These are phyloP conservation scores for Barbus barbus DNA, from an alignment of 2,113 vertebrate species.

Conservation along the genomic window DNA sequence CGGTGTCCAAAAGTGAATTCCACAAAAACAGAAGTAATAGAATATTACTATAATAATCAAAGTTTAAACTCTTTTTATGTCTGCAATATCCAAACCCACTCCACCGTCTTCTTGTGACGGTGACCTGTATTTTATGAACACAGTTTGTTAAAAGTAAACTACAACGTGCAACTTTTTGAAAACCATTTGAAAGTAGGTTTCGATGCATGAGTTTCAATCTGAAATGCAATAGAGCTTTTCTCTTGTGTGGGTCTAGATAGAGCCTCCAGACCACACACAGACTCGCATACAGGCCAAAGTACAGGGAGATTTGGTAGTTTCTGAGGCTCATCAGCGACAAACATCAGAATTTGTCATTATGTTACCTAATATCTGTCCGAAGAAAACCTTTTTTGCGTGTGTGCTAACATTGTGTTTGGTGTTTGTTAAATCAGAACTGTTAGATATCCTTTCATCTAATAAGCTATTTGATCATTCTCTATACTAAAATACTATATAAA, in stretches of 20 bases:
- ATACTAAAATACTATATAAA: background rate
- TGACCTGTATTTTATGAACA: background rate
- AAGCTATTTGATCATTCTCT: background rate
- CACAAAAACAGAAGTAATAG: too few relatives aligned
- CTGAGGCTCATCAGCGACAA: too few relatives aligned
- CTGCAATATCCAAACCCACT: background rate
- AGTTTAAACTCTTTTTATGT: too few relatives aligned
- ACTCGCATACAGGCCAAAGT: background rate
- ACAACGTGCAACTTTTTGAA: background rate
- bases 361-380: background rate
- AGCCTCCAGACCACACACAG: conserved; percentile 32
- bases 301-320: too few relatives aligned
- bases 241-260: background rate
- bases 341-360: too few relatives aligned
- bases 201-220: too few relatives aligned
- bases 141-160: background rate
- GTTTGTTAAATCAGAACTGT: background rate
- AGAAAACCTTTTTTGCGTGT: too few relatives aligned
- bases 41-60: too few relatives aligned
- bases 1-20: conserved; percentile 34
- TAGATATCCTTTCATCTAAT: background rate
- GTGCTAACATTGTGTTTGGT: background rate
- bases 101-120: background rate
- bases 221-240: background rate
- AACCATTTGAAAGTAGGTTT: background rate